Percentiles rank a stretch among this genome's conserved stretches.
These are phyloP conservation scores for Cephalopterus ornatus DNA, from an alignment of 2,113 vertebrate species.

Conservation along the genomic window DNA sequence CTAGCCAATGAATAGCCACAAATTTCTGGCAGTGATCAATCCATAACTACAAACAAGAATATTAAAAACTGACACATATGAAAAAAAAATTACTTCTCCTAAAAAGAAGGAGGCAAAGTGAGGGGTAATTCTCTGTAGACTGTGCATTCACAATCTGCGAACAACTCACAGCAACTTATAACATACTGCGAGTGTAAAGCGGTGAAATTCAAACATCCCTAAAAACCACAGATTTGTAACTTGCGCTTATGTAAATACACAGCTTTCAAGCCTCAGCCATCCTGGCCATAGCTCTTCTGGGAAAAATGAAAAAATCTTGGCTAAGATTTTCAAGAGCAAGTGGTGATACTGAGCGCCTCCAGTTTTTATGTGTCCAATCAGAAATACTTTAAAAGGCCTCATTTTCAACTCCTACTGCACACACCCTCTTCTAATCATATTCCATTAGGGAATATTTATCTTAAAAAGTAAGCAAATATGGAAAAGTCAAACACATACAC, in stretches of 20 bases:
- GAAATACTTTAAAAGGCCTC: slow-evolving; percentile 4
- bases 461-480: slow-evolving; percentile 10
- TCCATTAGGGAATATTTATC: slow-evolving; percentile 67
- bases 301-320: slow-evolving; percentile 53
- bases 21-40: slow-evolving; percentile 46
- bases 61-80: not conserved
- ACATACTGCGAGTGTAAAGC: slow-evolving; percentile 58
- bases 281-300: slow-evolving; percentile 39
- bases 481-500: not conserved
- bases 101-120: slow-evolving; percentile 25
- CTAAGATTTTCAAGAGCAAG: slow-evolving; percentile 23
- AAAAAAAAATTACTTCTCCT: slow-evolving; percentile 27
- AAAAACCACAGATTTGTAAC: slow-evolving; percentile 75
- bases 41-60: slow-evolving; percentile 6
- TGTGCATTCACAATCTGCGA: slow-evolving; percentile 48
- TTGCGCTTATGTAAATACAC: slow-evolving; percentile 73
- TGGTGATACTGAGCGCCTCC: not conserved
- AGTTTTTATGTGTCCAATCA: slow-evolving; percentile 30
- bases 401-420: not conserved
- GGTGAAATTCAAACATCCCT: slow-evolving; percentile 72
- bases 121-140: slow-evolving; percentile 58
- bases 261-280: slow-evolving; percentile 46
- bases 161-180: slow-evolving; percentile 57
- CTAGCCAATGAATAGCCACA: slow-evolving; percentile 11
- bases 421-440: slow-evolving; percentile 14